Percentiles rank a stretch among this genome's conserved stretches.
Evolutionary conservation across 1,140 invertebrate species (phyloP).

Genomic region (Bathynomus jamesi): DNA sequence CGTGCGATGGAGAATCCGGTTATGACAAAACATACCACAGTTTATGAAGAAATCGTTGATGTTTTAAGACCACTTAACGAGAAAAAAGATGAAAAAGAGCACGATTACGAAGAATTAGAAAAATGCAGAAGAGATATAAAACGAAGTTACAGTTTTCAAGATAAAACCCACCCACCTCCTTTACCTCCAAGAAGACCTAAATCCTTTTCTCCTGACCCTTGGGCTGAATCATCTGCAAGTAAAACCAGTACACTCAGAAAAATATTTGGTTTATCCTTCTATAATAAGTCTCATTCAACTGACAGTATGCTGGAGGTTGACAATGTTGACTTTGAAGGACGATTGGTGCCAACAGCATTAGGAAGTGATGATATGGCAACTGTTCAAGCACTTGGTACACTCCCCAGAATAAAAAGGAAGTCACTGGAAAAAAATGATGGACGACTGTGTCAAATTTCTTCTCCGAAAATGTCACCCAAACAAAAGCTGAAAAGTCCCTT

Average conservation of each 20-base stretch:
- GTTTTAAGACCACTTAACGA: slow-evolving; percentile 27
- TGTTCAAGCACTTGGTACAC: slow-evolving; percentile 34
- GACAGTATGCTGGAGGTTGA: slow-evolving; percentile 37
- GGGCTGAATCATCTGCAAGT: slow-evolving; percentile 27
- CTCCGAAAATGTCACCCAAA: slow-evolving; percentile 35
- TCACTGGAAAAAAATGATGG: slow-evolving; percentile 23
- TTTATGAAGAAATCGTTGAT: slow-evolving; percentile 35
- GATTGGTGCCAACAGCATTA: slow-evolving; percentile 20
- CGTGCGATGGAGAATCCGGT: slow-evolving; percentile 25
- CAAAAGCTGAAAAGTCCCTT: slow-evolving; percentile 31
- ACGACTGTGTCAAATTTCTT: slow-evolving; percentile 24
- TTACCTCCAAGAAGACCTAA: slow-evolving; percentile 32
- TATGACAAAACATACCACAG: slow-evolving; percentile 25
- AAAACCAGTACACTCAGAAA: slow-evolving; percentile 31
- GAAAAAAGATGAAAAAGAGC: slow-evolving; percentile 25
- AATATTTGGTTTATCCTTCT: slow-evolving; percentile 34
- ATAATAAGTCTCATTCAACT: slow-evolving; percentile 35
- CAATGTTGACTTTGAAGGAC: slow-evolving; percentile 17
- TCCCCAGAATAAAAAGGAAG: slow-evolving; percentile 26
- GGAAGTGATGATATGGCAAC: slow-evolving; percentile 30
- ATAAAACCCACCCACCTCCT: slow-evolving; percentile 34
- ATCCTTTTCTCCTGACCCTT: slow-evolving; percentile 35
- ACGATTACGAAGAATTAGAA: slow-evolving; percentile 35
- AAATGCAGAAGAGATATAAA: slow-evolving; percentile 36
- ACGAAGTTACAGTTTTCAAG: slow-evolving; percentile 35